Base-by-base conservation (phyloP, 2,888 invertebrate genomes). In the Pyrrhosoma nymphula region DNA sequence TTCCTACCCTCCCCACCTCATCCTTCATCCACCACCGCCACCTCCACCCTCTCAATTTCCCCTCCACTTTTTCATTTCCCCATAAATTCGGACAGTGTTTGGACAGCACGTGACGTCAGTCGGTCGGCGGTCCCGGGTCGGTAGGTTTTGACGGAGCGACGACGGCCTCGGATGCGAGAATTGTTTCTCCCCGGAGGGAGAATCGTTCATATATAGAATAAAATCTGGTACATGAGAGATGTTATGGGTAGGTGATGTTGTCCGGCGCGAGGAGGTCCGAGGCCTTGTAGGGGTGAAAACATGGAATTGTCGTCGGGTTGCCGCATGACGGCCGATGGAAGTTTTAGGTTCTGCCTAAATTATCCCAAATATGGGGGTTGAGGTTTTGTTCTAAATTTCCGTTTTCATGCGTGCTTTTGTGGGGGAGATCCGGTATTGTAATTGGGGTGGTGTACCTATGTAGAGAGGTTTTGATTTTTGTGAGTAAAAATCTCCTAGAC, bases 71-170 rank as follows among this genome's bases (percentile, higher is more conserved):
- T 93, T 89, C 39, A 89, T 89, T 89, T 93, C 93, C 69, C 93
- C 56, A 93, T 93, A 93, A 75, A 93, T 93, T 93, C 69, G 93
- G 93, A 93, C 93, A 93, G 39, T 93, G 93, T 93, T 93, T 93
- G 93, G 93, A 93, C 91, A 91, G 63, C 60, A 91, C 91, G 26
- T 91, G 91, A 91, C 93, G 69, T 93, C 69, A 75, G 93, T 35
- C 60, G 91, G 56, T 47, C 47, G 47, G 26, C 4, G 20, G 30
- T 23, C 75, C 75, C 30, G n/a, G n/a, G 75, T 75, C 30, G 75
- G 75, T 30, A n/a, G n/a, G 30, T 30, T 26, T 16, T 82, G 82
- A 82, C 82, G 82, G 16, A 26, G 82, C 14, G 82, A 16, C 3
- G 82, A 35, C 16, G 35, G 35, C 14, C 30, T 16, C 35, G 26